phyloP scores from a whole-genome alignment of 2,888 invertebrate species.

The Sphecodes monilicornis region DNA sequence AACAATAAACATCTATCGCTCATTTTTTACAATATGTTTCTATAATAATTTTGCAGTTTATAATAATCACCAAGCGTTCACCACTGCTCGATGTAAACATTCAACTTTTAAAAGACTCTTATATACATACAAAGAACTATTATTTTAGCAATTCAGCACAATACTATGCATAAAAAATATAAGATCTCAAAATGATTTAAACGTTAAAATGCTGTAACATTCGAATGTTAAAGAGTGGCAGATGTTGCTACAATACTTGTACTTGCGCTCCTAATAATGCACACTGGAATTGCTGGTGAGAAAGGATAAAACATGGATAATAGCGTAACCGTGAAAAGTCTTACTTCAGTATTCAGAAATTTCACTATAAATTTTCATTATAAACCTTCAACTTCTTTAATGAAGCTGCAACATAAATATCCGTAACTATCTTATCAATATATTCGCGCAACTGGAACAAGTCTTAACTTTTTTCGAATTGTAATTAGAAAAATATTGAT shows the following conservation, averaged over 20 bases:
- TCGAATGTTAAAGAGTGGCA: conserved; percentile 49
- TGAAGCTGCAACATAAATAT: conserved; percentile 28
- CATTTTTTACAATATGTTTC: conserved; percentile 54
- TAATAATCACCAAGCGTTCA: conserved; percentile 46
- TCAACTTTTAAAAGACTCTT: conserved; percentile 47
- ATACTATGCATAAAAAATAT: conserved; percentile 57
- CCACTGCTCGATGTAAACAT: conserved; percentile 35
- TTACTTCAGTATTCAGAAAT: conserved; percentile 23
- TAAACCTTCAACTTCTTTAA: conserved; percentile 22
- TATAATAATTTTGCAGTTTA: conserved; percentile 58
- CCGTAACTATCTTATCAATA: conserved; percentile 30
- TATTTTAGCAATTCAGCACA: conserved; percentile 52
- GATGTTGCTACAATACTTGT: conserved; percentile 45
- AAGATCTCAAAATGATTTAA: conserved; percentile 47
- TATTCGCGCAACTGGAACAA: conserved; percentile 1
- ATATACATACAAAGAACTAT: conserved; percentile 57
- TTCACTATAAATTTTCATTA: conserved; percentile 5
- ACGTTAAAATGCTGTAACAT: conserved; percentile 48
- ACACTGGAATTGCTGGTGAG: conserved; percentile 45
- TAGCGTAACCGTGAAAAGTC: conserved; percentile 53
- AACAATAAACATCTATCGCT: conserved; percentile 63
- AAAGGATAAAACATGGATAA: conserved; percentile 40
- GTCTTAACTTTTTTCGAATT: background rate
- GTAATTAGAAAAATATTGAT: background rate
- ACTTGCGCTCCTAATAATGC: conserved; percentile 41